These are phyloP conservation scores for Macrostomum cliftonense DNA, from an alignment of 2,888 invertebrate genomes.

Conservation along the genomic window DNA sequence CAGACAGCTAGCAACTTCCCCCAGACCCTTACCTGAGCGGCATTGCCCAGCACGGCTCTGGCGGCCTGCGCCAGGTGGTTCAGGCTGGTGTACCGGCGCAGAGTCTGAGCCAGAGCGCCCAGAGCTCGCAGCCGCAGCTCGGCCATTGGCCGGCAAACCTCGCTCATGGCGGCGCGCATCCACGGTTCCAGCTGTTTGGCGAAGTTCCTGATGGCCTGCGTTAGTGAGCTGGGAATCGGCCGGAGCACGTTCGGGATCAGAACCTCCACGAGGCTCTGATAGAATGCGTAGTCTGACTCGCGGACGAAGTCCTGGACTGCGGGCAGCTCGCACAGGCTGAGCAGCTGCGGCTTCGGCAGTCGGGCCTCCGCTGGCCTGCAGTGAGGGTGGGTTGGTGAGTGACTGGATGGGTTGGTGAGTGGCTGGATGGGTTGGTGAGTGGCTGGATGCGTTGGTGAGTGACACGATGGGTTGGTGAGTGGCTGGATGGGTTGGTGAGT, in stretches of 20 bases:
- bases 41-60: conserved; percentile 79
- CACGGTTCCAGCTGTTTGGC: conserved; percentile 60
- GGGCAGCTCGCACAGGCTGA: conserved; percentile 31
- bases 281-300: conserved; percentile 67
- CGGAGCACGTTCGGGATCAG: conserved; percentile 84
- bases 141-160: conserved; percentile 7
- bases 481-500: no score
- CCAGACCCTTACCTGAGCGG: conserved; percentile 52
- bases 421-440: no score
- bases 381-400: no score
- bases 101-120: conserved; percentile 74
- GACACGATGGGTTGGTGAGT: no score
- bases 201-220: conserved; percentile 75
- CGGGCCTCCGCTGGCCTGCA: no score
- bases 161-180: conserved; percentile 7
- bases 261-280: conserved; percentile 84
- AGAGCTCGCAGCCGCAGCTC: conserved; percentile 47
- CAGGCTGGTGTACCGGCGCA: conserved; percentile 81
- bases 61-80: conserved; percentile 91
- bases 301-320: conserved; percentile 61
- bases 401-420: no score
- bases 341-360: conserved; percentile 1
- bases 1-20: no score
- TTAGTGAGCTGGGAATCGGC: conserved; percentile 74
- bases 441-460: no score